Evolutionary conservation across 2,797 vertebrate species (phyloP), one percentile per base, ranked within the genome.

Genomic region (Sebastes iracundus): DNA sequence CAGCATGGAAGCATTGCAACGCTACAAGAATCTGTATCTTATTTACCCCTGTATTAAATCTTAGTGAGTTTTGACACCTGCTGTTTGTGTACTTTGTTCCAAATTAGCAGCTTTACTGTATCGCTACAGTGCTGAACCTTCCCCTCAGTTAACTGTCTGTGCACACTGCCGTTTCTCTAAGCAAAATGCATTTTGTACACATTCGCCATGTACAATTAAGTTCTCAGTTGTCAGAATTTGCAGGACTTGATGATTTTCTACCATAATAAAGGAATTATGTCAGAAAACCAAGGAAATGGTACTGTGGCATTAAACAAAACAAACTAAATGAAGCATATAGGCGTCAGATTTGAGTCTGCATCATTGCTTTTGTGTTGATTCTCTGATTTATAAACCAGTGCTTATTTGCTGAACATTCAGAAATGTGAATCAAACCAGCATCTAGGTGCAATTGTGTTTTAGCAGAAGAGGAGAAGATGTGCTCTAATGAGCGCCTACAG

Each of bases 91-190:
- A 56, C 33, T 84, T 72, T 60, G 46, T 30, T 74, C 49, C 23
- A 74, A 86, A 90, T 81, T 60, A 88, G 70, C 60, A 80, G 79
- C 28, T 67, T 12, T 18, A 28, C 76, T 83, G 16, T 74, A 30
- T 53, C 3, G 2, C 28, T 55, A 61, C 27, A 67, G 5, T 20
- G n/a, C 9, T 68, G 33, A 82, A 32, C 18, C 30, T 66, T 23
- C 5, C 10, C 30, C 7, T n/a, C 16, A 20, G 20, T 72, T 83
- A 33, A 71, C 53, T 66, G n/a, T 66, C 38, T 66, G 14, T 20
- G 4, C 23, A 73, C 18, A 55, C 63, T 32, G 53, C 23, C 38
- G 59, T 25, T 52, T 49, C 8, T 42, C 27, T 6, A 38, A 72
- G 30, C 22, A 72, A 72, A 75, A 46, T 55, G 6, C 7, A 72